Percentiles rank a stretch among this genome's conserved stretches.
phyloP scores from a whole-genome alignment of 2,888 invertebrate genomes.

The Nebria brevicollis region DNA sequence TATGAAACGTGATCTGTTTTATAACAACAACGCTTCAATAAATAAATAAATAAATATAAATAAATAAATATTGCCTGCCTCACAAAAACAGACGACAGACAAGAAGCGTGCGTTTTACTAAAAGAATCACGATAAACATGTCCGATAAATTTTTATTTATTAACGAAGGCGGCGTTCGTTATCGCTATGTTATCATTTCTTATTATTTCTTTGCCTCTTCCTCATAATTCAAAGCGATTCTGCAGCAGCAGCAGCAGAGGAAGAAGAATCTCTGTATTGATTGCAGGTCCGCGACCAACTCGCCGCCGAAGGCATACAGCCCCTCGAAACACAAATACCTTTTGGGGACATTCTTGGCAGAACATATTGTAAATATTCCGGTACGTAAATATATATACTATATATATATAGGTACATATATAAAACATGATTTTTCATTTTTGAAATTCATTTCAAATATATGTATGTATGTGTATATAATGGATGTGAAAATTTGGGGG shows the following conservation, averaged over 20 bases:
- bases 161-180: not conserved
- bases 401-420: not conserved
- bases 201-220: not conserved
- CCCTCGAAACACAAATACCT: constrained; percentile 69
- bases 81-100: not conserved
- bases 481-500: constrained; percentile 2
- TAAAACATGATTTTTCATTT: too few relatives aligned
- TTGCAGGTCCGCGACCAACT: constrained; percentile 68
- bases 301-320: constrained; percentile 67
- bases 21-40: too few relatives aligned
- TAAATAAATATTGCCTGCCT: not conserved
- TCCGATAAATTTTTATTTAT: not conserved
- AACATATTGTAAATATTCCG: constrained; percentile 68
- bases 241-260: too few relatives aligned
- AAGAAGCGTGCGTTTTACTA: not conserved
- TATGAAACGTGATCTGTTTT: too few relatives aligned
- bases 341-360: constrained; percentile 68
- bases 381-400: constrained; percentile 48
- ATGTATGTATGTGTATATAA: constrained; percentile 4
- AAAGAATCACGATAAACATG: not conserved
- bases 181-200: not conserved
- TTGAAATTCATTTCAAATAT: too few relatives aligned
- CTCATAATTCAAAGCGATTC: constrained; percentile 8
- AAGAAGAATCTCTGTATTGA: constrained; percentile 31
- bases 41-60: too few relatives aligned